phyloP scores from a whole-genome alignment of 1,140 invertebrate genomes.

The Nymphalis io region DNA sequence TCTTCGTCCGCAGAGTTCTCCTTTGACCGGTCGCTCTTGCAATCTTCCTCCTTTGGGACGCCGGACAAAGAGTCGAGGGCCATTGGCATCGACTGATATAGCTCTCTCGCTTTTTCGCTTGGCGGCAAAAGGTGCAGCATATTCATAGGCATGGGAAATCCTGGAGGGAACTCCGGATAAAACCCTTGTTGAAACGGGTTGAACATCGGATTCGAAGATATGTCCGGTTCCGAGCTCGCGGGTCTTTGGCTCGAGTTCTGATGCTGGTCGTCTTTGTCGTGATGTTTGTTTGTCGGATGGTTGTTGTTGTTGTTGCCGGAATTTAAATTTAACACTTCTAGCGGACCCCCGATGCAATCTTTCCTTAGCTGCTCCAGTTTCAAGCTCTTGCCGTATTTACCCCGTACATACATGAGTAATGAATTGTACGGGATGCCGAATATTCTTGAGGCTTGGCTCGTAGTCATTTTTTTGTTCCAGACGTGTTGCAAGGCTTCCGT shows the following conservation, averaged over 20 bases:
- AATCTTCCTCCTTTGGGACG: constrained; percentile 82
- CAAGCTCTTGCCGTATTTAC: constrained; percentile 94
- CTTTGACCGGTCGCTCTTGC: constrained; percentile 84
- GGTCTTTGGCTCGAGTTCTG: constrained; percentile 80
- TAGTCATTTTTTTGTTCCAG: constrained; percentile 97
- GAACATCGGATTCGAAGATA: constrained; percentile 83
- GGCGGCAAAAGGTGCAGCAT: constrained; percentile 91
- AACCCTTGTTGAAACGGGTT: constrained; percentile 87
- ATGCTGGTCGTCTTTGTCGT: constrained; percentile 75
- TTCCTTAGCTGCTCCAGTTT: constrained; percentile 93
- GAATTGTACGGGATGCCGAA: constrained; percentile 96
- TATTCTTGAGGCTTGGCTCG: constrained; percentile 92
- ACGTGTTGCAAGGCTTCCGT: constrained; percentile 94
- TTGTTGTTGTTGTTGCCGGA: constrained; percentile 87
- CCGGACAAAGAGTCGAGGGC: constrained; percentile 77
- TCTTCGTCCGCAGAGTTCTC: constrained; percentile 84
- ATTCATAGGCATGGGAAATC: constrained; percentile 90
- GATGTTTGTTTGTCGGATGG: constrained; percentile 78
- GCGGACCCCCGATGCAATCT: constrained; percentile 89
- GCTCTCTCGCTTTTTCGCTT: constrained; percentile 85
- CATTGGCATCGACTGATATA: constrained; percentile 80
- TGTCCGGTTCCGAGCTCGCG: constrained; percentile 83
- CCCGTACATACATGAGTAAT: constrained; percentile 94
- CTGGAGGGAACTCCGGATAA: constrained; percentile 89
- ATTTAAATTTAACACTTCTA: constrained; percentile 86